A percentile compares a stretch with the other conserved stretches of the same genome.
These are phyloP conservation scores for Xanthorhoe spadicearia DNA, from an alignment of 2,888 invertebrate species.

Conservation along the genomic window DNA sequence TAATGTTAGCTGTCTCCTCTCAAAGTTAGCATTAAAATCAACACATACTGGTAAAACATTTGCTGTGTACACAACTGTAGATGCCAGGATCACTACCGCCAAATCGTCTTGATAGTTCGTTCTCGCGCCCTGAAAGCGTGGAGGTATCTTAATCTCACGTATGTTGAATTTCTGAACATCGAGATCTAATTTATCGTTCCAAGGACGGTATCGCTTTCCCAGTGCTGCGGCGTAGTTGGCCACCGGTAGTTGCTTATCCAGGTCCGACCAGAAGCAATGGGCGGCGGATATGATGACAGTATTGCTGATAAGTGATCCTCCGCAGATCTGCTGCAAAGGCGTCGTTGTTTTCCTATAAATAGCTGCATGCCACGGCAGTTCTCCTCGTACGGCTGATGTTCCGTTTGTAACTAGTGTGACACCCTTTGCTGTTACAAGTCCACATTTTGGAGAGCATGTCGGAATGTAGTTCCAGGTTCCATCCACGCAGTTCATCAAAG, in stretches of 20 bases:
- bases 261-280: conserved; percentile 59
- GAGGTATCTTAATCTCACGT: conserved; percentile 64
- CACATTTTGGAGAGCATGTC: conserved; percentile 25
- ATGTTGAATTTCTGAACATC: conserved; percentile 55
- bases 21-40: conserved; percentile 54
- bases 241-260: conserved; percentile 42
- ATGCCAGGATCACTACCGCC: conserved; percentile 74
- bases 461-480: conserved; percentile 31
- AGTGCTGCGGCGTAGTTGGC: conserved; percentile 52
- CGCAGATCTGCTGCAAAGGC: conserved; percentile 78
- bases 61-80: conserved; percentile 62
- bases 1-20: conserved; percentile 45
- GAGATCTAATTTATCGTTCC: conserved; percentile 47
- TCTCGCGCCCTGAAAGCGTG: conserved; percentile 74
- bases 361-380: conserved; percentile 82
- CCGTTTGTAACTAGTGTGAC: neutral
- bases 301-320: conserved; percentile 74
- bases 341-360: conserved; percentile 68
- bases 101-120: conserved; percentile 85
- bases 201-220: conserved; percentile 43
- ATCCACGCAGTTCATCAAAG: conserved; percentile 30
- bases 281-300: conserved; percentile 58
- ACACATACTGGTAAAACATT: conserved; percentile 81
- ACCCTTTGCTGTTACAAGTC: conserved; percentile 4
- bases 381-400: conserved; percentile 4